Conservation (phyloP, 1,140 invertebrate species). For the Hirudo medicinalis region DNA sequence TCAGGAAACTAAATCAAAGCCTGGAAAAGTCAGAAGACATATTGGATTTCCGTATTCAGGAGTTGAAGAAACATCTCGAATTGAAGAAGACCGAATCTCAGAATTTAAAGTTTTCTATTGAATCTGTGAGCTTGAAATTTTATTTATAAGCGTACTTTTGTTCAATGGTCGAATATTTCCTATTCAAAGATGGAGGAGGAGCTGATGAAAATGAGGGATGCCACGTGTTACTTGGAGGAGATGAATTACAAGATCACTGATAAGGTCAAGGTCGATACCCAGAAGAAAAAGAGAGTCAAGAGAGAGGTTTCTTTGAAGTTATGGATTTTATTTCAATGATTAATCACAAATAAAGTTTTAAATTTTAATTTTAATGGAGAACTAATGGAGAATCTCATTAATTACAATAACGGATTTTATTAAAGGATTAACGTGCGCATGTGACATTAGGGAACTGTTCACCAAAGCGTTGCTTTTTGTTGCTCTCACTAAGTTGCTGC, state of each 20-base stretch:
- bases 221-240: background rate
- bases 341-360: no score
- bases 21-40: background rate
- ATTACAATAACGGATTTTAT: no score
- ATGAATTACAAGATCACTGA: conserved; percentile 5
- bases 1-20: conserved; percentile 3
- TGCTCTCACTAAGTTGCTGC: background rate
- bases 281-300: conserved; percentile 6
- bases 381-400: no score
- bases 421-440: no score
- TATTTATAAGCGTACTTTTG: background rate
- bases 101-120: background rate
- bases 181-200: background rate
- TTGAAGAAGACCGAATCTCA: background rate
- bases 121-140: background rate
- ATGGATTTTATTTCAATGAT: no score
- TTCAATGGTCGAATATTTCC: background rate
- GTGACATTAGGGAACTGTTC: no score
- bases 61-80: conserved; percentile 10
- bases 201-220: conserved; percentile 1
- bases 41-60: conserved; percentile 5
- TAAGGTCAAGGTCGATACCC: background rate
- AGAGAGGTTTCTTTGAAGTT: background rate
- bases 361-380: no score
- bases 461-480: no score